Conservation (phyloP, 2,113 vertebrate species). For the Myocastor coypus region DNA sequence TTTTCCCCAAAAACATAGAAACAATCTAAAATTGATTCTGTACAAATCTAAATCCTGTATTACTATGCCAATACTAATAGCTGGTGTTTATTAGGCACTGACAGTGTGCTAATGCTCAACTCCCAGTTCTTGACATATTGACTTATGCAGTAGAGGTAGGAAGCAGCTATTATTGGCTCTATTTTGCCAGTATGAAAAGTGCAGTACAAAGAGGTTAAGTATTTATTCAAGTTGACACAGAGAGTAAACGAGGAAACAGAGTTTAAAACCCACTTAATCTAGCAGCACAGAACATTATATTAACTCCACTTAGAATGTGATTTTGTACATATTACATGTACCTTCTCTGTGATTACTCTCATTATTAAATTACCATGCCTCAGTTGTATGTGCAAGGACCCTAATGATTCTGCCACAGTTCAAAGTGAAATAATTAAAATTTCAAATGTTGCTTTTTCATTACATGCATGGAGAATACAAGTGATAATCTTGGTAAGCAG, state of each 20-base stretch:
- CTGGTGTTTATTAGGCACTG: background rate
- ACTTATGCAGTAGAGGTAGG: fast-evolving
- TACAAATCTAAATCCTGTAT: no score
- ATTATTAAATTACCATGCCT: background rate
- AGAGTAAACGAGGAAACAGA: background rate
- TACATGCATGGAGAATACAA: background rate
- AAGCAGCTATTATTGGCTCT: background rate
- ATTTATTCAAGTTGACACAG: background rate
- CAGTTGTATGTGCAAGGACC: background rate
- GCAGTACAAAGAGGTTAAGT: background rate
- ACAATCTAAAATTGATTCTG: background rate
- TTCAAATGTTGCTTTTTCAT: background rate
- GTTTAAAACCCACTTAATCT: background rate
- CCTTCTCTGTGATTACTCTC: background rate
- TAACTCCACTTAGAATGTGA: background rate
- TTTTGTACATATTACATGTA: background rate
- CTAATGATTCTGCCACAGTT: background rate
- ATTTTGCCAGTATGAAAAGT: background rate
- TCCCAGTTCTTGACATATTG: background rate
- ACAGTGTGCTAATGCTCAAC: background rate
- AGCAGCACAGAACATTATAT: fast-evolving
- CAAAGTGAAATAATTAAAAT: background rate
- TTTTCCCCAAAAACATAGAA: background rate
- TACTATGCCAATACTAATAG: background rate
- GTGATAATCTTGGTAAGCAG: background rate